Conservation (phyloP, 23 tunicate species). For the Ascidia mentula region DNA sequence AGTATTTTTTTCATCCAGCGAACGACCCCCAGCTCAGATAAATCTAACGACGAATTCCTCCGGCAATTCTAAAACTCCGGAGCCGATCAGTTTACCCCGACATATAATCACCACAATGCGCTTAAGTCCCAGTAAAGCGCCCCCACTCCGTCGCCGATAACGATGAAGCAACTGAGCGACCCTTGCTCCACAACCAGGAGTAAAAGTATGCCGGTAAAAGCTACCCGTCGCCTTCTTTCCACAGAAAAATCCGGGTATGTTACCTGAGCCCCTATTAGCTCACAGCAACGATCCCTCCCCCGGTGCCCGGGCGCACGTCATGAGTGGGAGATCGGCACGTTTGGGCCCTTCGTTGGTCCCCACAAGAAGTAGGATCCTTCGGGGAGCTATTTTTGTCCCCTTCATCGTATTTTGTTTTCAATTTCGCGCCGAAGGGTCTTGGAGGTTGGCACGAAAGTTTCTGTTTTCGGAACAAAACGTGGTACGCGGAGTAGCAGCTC, state of each 20-base stretch:
- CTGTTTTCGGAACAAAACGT: too few relatives aligned
- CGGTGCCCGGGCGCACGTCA: neutral
- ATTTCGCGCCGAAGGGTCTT: too few relatives aligned
- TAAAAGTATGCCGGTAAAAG: neutral
- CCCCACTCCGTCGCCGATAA: neutral
- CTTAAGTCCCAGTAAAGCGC: neutral
- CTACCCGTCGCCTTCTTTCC: neutral
- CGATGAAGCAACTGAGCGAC: neutral
- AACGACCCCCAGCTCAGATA: too few relatives aligned
- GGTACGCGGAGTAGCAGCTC: too few relatives aligned
- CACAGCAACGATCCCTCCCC: neutral
- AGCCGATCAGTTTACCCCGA: too few relatives aligned
- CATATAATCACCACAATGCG: too few relatives aligned
- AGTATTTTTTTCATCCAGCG: too few relatives aligned
- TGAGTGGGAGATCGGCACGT: slow-evolving; percentile 4
- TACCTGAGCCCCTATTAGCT: slow-evolving; percentile 3
- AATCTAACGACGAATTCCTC: too few relatives aligned
- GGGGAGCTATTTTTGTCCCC: neutral
- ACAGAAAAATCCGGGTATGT: neutral
- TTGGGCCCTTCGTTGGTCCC: neutral
- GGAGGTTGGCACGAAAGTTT: too few relatives aligned
- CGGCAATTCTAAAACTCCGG: too few relatives aligned
- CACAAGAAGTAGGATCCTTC: neutral
- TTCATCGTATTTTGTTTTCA: too few relatives aligned
- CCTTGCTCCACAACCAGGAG: neutral